Base-by-base conservation (phyloP, 2,113 vertebrate genomes). In the Rhea americana region DNA sequence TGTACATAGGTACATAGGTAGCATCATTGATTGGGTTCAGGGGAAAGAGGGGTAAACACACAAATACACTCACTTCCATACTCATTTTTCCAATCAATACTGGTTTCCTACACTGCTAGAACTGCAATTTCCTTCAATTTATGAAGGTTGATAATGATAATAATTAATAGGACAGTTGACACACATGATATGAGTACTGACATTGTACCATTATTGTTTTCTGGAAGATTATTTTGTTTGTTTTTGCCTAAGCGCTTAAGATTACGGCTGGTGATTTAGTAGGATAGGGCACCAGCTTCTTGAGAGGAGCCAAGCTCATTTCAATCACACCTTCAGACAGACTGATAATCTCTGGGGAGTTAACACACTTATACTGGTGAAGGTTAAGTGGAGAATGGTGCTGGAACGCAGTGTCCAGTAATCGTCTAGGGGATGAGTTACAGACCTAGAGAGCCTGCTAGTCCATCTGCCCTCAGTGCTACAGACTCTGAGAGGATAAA, bases 171-270 rank as follows among this genome's bases (percentile, higher is more conserved):
- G 87, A 94, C 95, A 93, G 95, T 93, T 96, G 94, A 96, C 96
- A 96, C 90, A 95, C 92, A 92, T 16, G 76, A 96, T 85, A 91
- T 90, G 89, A 86, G 74, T 97, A 95, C 96, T 96, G 95, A 97
- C 92, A 93, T 32, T 48, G 56, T 0, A 1, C 93, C 93, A 82
- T 95, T 97, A 95, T 82, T 85, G 90, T 96, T 97, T 97, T 94
- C 95, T 95, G 95, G 87, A 97, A 96, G 94, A 97, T 97, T 96
- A 93, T 97, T 96, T 93, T 97, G 96, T 97, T 97, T 97, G 96
- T 66, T 97, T 97, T 97, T 94, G 72, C 86, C 89, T 93, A 95
- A 97, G 71, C 91, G 93, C 94, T 89, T 63, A 88, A 96, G 96
- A 97, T 97, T 93, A 94, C 73, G 96, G 91, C n/a, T 4, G 2